A percentile compares a stretch with the other conserved stretches of the same genome.
Conservation (phyloP, 2,888 invertebrate genomes). For the Polymixis flavicincta region DNA sequence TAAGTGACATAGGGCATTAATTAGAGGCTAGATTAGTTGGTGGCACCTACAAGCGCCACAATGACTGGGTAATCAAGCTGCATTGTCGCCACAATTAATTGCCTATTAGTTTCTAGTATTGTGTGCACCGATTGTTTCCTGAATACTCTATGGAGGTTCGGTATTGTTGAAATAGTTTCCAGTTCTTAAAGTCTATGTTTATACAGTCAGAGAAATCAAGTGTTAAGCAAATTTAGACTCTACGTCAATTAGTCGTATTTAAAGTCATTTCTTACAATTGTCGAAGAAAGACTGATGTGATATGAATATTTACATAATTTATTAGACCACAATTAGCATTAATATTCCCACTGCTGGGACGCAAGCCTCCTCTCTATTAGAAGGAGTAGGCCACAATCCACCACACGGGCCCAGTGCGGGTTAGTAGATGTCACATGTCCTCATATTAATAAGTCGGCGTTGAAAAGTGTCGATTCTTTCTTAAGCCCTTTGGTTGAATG, state of each 20-base stretch:
- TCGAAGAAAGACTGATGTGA: not conserved
- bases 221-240: not conserved
- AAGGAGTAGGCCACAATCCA: too few species aligned
- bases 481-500: not conserved
- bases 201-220: not conserved
- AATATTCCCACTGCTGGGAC: too few species aligned
- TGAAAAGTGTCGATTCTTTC: not conserved
- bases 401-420: too few species aligned
- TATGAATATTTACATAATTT: not conserved
- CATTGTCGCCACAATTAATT: constrained; percentile 67
- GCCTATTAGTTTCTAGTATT: constrained; percentile 64
- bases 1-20: constrained; percentile 54
- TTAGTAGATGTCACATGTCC: too few species aligned
- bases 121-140: constrained; percentile 51
- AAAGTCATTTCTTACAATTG: not conserved
- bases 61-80: constrained; percentile 70
- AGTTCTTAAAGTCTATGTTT: not conserved
- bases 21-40: constrained; percentile 62
- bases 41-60: constrained; percentile 61
- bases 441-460: too few species aligned
- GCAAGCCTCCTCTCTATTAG: too few species aligned
- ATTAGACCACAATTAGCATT: too few species aligned
- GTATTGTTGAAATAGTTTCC: not conserved
- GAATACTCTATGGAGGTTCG: constrained; percentile 13
- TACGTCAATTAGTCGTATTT: not conserved